A percentile compares a stretch with the other conserved stretches of the same genome.
These are phyloP conservation scores for Bergia puertoricense DNA, from an alignment of 92 coral and sea anemone genomes.

Conservation along the genomic window DNA sequence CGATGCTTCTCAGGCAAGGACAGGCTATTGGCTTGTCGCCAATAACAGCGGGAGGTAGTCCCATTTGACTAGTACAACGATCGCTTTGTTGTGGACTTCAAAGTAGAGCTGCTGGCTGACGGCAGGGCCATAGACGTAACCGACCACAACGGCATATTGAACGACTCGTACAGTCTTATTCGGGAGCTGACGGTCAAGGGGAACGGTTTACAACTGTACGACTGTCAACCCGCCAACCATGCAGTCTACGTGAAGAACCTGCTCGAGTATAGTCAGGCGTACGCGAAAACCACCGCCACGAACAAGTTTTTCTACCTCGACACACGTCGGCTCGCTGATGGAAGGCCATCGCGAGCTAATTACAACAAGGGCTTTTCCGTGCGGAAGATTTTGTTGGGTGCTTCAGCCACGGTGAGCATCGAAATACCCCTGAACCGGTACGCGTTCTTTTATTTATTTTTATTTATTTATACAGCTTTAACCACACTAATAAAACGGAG, in stretches of 20 bases:
- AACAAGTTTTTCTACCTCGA: not conserved
- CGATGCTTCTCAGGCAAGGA: too few relatives aligned
- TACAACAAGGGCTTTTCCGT: not conserved
- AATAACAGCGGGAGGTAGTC: too few relatives aligned
- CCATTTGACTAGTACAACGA: too few relatives aligned
- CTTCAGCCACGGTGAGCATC: slow-evolving; percentile 10
- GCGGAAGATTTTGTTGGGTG: slow-evolving; percentile 21
- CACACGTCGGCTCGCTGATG: not conserved
- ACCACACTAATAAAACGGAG: too few relatives aligned
- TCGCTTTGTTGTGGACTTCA: too few relatives aligned
- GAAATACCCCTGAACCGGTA: slow-evolving; percentile 1
- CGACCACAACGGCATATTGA: not conserved
- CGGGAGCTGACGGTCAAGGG: slow-evolving; percentile 13
- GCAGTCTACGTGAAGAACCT: slow-evolving; percentile 14
- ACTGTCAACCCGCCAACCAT: not conserved
- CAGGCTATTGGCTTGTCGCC: too few relatives aligned
- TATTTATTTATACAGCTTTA: too few relatives aligned
- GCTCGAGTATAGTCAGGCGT: not conserved
- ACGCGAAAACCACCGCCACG: not conserved
- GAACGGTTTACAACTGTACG: slow-evolving; percentile 10
- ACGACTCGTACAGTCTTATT: not conserved
- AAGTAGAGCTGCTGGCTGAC: too few relatives aligned
- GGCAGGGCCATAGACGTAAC: too few relatives aligned
- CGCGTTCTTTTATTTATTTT: not conserved
- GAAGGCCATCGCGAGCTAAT: not conserved